phyloP scores from a whole-genome alignment of 2,113 vertebrate genomes.

The Burhinus oedicnemus region DNA sequence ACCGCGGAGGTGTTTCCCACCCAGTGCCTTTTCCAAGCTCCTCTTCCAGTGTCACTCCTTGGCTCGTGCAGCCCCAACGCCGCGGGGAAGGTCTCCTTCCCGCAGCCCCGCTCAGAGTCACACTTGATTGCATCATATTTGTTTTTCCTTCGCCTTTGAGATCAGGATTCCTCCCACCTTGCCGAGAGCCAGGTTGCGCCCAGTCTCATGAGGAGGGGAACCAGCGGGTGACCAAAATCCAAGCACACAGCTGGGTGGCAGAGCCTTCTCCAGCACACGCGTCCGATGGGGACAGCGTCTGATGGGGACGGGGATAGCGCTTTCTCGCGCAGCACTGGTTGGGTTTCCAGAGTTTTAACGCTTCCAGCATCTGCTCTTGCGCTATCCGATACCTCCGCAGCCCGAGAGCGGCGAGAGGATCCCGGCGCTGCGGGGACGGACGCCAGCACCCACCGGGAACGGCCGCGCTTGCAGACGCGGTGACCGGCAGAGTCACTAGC shows the following conservation, averaged over 20 bases:
- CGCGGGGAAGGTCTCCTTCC: background rate
- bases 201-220: accelerated
- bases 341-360: background rate
- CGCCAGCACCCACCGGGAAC: background rate
- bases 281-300: background rate
- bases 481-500: background rate
- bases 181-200: background rate
- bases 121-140: background rate
- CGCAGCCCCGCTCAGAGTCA: background rate
- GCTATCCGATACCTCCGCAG: background rate
- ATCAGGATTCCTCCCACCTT: background rate
- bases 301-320: accelerated
- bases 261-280: accelerated
- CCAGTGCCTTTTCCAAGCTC: background rate
- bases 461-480: background rate
- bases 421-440: background rate
- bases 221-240: background rate
- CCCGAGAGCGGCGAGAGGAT: background rate
- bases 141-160: background rate
- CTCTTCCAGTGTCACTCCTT: background rate
- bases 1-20: accelerated
- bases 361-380: accelerated
- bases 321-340: accelerated
- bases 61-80: background rate
- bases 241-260: accelerated